Evolutionary conservation across 2,797 vertebrate genomes (phyloP).

Genomic region (Hemitrygon akajei): DNA sequence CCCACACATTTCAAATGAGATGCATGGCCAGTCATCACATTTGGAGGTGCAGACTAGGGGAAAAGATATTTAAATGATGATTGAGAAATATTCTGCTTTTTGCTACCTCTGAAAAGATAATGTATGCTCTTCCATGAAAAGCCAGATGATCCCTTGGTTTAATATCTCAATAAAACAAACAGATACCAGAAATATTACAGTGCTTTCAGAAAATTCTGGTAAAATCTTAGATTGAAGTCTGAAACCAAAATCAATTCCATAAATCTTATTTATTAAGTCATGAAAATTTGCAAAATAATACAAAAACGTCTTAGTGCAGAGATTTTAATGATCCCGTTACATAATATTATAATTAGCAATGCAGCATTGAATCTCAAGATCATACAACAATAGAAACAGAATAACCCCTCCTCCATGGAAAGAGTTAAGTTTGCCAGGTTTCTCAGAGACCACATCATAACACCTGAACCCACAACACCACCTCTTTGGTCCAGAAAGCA

Average conservation of each 20-base stretch:
- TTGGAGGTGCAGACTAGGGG: background rate
- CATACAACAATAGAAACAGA: too few species aligned
- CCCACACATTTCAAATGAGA: background rate
- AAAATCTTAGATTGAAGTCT: background rate
- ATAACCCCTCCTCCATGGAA: too few species aligned
- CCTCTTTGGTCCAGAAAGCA: too few species aligned
- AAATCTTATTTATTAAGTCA: background rate
- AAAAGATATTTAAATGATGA: background rate
- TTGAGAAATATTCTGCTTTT: background rate
- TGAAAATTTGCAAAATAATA: background rate
- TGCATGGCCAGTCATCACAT: background rate
- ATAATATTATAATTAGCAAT: too few species aligned
- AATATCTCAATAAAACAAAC: background rate
- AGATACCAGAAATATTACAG: background rate
- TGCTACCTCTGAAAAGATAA: background rate
- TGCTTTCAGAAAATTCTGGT: background rate
- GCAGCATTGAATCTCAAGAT: background rate
- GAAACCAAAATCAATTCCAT: background rate
- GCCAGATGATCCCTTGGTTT: background rate
- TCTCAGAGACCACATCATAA: too few species aligned
- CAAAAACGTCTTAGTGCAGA: background rate
- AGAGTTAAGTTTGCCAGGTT: too few species aligned
- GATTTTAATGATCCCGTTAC: background rate
- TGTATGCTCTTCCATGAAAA: background rate
- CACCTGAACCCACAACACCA: too few species aligned